phyloP scores from a whole-genome alignment of 2,888 invertebrate genomes.

The Drosophila borealis region DNA sequence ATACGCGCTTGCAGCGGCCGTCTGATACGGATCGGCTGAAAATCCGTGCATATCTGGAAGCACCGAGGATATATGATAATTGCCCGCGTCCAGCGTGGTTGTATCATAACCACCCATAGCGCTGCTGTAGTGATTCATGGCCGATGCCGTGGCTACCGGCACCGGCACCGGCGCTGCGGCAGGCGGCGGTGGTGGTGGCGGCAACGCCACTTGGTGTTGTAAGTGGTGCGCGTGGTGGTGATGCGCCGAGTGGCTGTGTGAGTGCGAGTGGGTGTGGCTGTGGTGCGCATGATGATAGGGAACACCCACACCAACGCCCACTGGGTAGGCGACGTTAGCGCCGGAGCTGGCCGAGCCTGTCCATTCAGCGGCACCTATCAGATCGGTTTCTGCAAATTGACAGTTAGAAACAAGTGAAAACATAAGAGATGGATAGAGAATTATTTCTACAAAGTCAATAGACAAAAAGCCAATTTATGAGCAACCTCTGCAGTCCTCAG shows the following conservation, averaged over 20 bases:
- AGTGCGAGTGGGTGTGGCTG: conserved; percentile 54
- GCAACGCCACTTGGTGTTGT: conserved; percentile 83
- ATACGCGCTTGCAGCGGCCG: conserved; percentile 67
- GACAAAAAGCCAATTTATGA: conserved; percentile 30
- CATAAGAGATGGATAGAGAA: background rate
- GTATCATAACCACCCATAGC: conserved; percentile 85
- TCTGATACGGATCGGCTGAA: conserved; percentile 85
- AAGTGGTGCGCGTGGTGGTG: conserved; percentile 61
- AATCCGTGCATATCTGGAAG: conserved; percentile 87
- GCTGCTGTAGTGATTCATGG: conserved; percentile 83
- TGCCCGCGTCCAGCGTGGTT: conserved; percentile 74
- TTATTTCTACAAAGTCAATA: background rate
- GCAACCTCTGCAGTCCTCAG: background rate
- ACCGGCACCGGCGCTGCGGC: conserved; percentile 81
- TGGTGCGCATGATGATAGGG: conserved; percentile 64
- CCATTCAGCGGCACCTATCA: conserved; percentile 88
- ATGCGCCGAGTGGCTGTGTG: conserved; percentile 37
- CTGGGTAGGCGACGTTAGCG: conserved; percentile 44
- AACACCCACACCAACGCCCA: conserved; percentile 45
- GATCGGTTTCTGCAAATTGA: conserved; percentile 86
- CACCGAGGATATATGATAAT: conserved; percentile 87
- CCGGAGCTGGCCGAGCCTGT: conserved; percentile 86
- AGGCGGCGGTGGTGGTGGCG: conserved; percentile 85
- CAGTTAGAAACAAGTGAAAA: conserved; percentile 8
- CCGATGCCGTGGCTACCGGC: conserved; percentile 55